A percentile compares a stretch with the other conserved stretches of the same genome.
phyloP scores from a whole-genome alignment of 2,797 vertebrate species.

The Lepus townsendii region DNA sequence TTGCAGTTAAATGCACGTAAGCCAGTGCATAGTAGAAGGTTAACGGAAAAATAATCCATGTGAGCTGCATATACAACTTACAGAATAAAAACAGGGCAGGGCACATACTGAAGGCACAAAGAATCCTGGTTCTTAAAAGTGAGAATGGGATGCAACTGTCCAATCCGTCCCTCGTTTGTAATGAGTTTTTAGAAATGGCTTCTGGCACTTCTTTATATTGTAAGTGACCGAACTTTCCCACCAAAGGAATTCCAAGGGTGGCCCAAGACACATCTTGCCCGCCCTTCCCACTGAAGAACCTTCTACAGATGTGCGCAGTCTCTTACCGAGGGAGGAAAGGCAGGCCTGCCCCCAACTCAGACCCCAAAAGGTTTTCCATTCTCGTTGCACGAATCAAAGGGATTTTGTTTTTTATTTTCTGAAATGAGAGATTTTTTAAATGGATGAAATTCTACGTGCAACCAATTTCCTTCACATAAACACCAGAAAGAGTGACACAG shows the following conservation, averaged over 20 bases:
- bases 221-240: slow-evolving; percentile 47
- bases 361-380: rapidly evolving
- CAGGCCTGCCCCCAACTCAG: rapidly evolving
- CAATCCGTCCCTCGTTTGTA: slow-evolving; percentile 69
- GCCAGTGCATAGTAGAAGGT: background rate
- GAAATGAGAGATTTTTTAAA: background rate
- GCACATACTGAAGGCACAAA: slow-evolving; percentile 45
- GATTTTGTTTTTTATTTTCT: background rate
- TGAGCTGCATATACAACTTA: background rate
- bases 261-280: rapidly evolving
- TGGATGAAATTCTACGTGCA: background rate
- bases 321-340: rapidly evolving
- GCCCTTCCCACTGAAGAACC: rapidly evolving
- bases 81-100: background rate
- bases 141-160: slow-evolving; percentile 58
- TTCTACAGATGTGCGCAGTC: rapidly evolving
- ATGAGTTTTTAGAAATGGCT: slow-evolving; percentile 56
- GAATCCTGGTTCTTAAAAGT: slow-evolving; percentile 60
- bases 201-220: slow-evolving; percentile 62
- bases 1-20: background rate
- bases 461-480: background rate
- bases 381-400: rapidly evolving
- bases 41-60: background rate
- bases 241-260: background rate
- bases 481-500: background rate